Conservation (phyloP, 2,797 vertebrate species). For the Ptychobarbus kaznakovi region DNA sequence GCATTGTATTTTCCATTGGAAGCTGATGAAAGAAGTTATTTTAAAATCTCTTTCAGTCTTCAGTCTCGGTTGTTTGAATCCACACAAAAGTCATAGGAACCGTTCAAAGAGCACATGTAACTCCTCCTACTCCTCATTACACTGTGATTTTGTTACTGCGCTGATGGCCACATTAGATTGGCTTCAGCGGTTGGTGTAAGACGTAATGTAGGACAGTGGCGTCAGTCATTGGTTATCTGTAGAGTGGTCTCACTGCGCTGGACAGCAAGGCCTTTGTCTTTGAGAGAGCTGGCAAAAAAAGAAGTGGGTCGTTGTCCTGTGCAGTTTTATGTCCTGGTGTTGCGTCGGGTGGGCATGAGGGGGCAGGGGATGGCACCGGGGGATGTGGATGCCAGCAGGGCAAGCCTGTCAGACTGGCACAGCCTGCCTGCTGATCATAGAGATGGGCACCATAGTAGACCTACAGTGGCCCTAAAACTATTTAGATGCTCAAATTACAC, state of each 20-base stretch:
- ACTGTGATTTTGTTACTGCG: slow-evolving; percentile 57
- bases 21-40: background rate
- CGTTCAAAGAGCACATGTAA: background rate
- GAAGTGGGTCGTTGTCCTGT: slow-evolving; percentile 72
- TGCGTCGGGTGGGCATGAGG: slow-evolving; percentile 50
- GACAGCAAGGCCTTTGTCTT: slow-evolving; percentile 78
- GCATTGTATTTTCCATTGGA: background rate
- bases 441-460: background rate
- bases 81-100: background rate
- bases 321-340: slow-evolving; percentile 56
- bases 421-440: slow-evolving; percentile 66
- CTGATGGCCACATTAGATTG: slow-evolving; percentile 50
- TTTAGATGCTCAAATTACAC: background rate
- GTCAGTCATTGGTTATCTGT: slow-evolving; percentile 66
- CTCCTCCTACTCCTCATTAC: slow-evolving; percentile 55
- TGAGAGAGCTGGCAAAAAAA: slow-evolving; percentile 59
- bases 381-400: slow-evolving; percentile 66
- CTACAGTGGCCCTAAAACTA: background rate
- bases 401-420: slow-evolving; percentile 78
- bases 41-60: background rate
- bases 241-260: slow-evolving; percentile 61
- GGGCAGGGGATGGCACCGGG: slow-evolving; percentile 68
- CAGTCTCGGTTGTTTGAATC: background rate
- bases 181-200: slow-evolving; percentile 61
- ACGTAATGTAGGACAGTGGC: slow-evolving; percentile 61